Percentiles rank a stretch among this genome's conserved stretches.
Conservation (phyloP, 1,140 invertebrate genomes). For the Drosophila parabipectinata region DNA sequence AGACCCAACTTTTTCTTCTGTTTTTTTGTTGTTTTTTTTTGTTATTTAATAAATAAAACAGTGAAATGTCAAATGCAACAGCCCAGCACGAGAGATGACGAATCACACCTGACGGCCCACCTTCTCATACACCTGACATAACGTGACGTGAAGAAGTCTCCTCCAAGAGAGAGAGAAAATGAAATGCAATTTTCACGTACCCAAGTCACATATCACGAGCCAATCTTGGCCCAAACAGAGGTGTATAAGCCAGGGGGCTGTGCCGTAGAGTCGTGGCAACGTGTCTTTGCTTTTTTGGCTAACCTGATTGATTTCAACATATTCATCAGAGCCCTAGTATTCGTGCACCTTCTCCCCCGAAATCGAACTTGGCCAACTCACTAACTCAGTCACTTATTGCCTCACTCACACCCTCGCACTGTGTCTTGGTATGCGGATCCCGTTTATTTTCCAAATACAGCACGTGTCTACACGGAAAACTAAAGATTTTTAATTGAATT, state of each 20-base stretch:
- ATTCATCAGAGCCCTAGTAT: conserved; percentile 51
- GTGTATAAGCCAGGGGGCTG: not conserved
- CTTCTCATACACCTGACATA: conserved; percentile 27
- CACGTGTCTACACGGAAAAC: conserved; percentile 36
- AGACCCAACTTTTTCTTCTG: not conserved
- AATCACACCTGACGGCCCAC: not conserved
- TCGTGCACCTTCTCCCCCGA: not conserved
- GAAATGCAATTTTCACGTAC: conserved; percentile 77
- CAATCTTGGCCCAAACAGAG: conserved; percentile 32
- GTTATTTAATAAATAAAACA: conserved; percentile 42
- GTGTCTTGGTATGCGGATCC: conserved; percentile 39
- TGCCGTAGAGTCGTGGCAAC: not conserved
- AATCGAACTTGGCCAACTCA: conserved; percentile 13
- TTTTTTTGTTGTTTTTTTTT: conserved; percentile 19
- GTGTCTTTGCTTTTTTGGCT: conserved; percentile 53
- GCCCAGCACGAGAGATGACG: conserved; percentile 24
- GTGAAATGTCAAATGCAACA: conserved; percentile 45
- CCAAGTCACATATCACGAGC: conserved; percentile 58
- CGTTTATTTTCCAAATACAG: conserved; percentile 36
- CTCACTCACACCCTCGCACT: conserved; percentile 9
- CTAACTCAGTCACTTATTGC: conserved; percentile 26
- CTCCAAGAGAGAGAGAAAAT: conserved; percentile 35
- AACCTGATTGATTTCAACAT: conserved; percentile 72
- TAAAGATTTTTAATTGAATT: not conserved
- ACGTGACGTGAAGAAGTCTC: conserved; percentile 34